Percentiles rank a stretch among this genome's conserved stretches.
phyloP scores from a whole-genome alignment of 92 coral and sea anemone species.

The Montipora capitata region DNA sequence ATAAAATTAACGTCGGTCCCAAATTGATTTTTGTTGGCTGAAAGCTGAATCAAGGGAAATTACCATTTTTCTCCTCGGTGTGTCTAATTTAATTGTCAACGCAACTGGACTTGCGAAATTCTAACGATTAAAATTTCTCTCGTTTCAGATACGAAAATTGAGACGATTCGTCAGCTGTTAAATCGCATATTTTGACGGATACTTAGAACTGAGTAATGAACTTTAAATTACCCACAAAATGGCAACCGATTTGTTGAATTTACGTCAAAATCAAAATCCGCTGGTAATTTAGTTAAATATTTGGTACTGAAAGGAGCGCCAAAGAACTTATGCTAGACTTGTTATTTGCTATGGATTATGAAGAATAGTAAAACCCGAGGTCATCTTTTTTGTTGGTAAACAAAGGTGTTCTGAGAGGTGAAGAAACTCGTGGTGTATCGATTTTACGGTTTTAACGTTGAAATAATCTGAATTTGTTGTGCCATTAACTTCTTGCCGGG shows the following conservation, averaged over 20 bases:
- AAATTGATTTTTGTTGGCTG: slow-evolving; percentile 4
- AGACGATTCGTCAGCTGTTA: slow-evolving; percentile 38
- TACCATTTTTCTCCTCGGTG: neutral
- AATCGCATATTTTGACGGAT: neutral
- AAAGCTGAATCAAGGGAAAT: neutral
- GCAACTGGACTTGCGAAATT: neutral
- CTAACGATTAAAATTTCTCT: slow-evolving; percentile 20
- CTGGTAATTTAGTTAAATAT: neutral
- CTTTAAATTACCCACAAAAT: neutral
- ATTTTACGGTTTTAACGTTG: no score
- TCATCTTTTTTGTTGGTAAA: no score
- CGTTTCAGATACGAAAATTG: slow-evolving; percentile 33
- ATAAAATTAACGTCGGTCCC: neutral
- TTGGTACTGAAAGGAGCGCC: neutral
- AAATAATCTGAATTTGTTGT: no score
- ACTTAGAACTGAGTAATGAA: slow-evolving; percentile 17
- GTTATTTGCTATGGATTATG: no score
- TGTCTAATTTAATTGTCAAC: neutral
- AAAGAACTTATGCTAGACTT: no score
- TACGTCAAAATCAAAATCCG: neutral
- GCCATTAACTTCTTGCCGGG: no score
- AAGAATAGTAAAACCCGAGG: no score
- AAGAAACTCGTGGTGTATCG: no score
- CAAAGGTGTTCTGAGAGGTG: no score
- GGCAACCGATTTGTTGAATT: neutral